Evolutionary conservation across 2,888 invertebrate species (phyloP).

Genomic region (Thymelicus sylvestris): DNA sequence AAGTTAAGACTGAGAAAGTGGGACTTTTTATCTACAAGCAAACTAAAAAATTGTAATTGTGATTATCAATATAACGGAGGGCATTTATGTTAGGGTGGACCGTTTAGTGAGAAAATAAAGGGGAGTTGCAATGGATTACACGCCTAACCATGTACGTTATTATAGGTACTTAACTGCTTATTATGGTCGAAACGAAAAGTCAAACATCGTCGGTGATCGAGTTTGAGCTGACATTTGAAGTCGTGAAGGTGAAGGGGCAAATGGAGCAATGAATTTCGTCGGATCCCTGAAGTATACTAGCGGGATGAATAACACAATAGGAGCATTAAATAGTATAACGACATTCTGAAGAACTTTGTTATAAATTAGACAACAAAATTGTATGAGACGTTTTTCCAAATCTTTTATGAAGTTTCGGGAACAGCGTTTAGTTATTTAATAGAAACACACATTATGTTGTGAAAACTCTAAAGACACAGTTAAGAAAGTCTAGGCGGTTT

Average conservation of each 20-base stretch:
- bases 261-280: slow-evolving; percentile 43
- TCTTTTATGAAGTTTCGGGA: too few relatives aligned
- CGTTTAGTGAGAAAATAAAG: slow-evolving; percentile 56
- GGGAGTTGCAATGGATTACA: slow-evolving; percentile 70
- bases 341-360: too few relatives aligned
- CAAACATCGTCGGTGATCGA: slow-evolving; percentile 54
- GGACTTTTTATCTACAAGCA: slow-evolving; percentile 48
- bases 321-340: slow-evolving; percentile 37
- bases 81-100: slow-evolving; percentile 56
- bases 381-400: too few relatives aligned
- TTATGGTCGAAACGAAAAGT: slow-evolving; percentile 67
- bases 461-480: too few relatives aligned
- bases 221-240: slow-evolving; percentile 53
- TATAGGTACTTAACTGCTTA: slow-evolving; percentile 71
- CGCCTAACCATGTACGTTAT: slow-evolving; percentile 68
- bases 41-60: slow-evolving; percentile 45
- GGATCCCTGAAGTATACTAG: slow-evolving; percentile 18
- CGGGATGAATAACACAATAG: slow-evolving; percentile 16
- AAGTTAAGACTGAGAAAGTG: slow-evolving; percentile 50
- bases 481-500: not conserved
- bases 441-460: too few relatives aligned
- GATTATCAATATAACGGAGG: slow-evolving; percentile 21
- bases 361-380: too few relatives aligned
- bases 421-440: too few relatives aligned
- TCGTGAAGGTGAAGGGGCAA: slow-evolving; percentile 56